These are phyloP conservation scores for Hozukius guyotensis DNA, from an alignment of 2,797 vertebrate genomes.

Conservation along the genomic window DNA sequence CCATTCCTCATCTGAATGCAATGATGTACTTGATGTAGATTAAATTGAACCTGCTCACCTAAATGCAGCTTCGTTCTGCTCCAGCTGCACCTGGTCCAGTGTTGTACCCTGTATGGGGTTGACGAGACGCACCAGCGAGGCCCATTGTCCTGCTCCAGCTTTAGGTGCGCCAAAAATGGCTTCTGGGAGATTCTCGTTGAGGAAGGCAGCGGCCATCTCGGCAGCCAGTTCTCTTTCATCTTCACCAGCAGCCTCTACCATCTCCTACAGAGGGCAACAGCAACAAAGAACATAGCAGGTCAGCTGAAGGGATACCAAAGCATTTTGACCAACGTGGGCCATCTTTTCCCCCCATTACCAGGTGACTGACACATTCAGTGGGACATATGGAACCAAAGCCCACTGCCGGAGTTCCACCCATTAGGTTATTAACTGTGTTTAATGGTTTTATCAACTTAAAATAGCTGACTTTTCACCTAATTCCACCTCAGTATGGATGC, in stretches of 20 bases:
- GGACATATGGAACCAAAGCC: no score
- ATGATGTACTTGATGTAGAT: neutral
- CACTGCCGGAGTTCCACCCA: no score
- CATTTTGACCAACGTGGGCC: neutral
- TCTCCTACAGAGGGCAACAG: slow-evolving; percentile 84
- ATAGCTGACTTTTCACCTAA: no score
- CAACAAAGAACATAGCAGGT: neutral
- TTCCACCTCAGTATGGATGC: no score
- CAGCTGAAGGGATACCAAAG: neutral
- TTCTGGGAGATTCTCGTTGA: slow-evolving; percentile 98
- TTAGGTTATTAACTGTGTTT: no score
- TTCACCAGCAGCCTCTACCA: slow-evolving; percentile 98
- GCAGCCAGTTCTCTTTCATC: slow-evolving; percentile 97
- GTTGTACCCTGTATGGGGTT: slow-evolving; percentile 97
- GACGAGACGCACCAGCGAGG: slow-evolving; percentile 94
- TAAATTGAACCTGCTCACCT: slow-evolving; percentile 83
- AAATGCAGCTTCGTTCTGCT: slow-evolving; percentile 98
- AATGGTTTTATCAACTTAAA: no score
- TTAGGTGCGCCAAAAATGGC: slow-evolving; percentile 97
- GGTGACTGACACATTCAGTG: neutral
- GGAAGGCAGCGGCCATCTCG: slow-evolving; percentile 98
- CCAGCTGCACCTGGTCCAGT: slow-evolving; percentile 94
- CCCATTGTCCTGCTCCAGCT: slow-evolving; percentile 97
- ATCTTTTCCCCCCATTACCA: neutral
- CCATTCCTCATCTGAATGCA: neutral